Evolutionary conservation across 2,797 vertebrate species (phyloP), one percentile per base, ranked within the genome.

Genomic region (Botia almorhae): DNA sequence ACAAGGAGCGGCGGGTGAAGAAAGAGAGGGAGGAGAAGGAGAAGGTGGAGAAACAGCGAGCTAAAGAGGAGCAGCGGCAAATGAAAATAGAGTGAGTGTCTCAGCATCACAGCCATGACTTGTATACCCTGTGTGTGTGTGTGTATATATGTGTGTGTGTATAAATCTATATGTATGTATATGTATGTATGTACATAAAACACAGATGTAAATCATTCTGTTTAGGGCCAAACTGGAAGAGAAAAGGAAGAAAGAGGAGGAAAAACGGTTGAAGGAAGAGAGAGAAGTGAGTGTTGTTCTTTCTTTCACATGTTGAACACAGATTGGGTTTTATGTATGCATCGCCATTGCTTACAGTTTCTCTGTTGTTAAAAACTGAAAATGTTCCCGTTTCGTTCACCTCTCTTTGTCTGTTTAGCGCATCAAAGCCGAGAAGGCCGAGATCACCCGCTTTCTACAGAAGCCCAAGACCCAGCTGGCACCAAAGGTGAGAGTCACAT

Each of bases 221-320:
- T 83, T 33, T 61, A 99, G 97, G 89, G 97, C 97, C 1, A 99
- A 97, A 85, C 93, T 96, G 0, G 97, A 98, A 91, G 98, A 99
- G 82, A 99, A 98, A 86, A 93, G 96, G 13, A 99, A 97, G 88
- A 99, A 96, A 86, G 97, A 99, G 67, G 96, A 98, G 69, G 97
- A 98, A 84, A 99, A 98, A 89, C 94, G 95, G 86, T 90, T 96
- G 70, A 96, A 96, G 87, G 97, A 99, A 81, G 95, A 97, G 70
- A 98, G 97, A 84, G 98, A 99, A 90, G 97, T 97, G 88, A 91
- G 87, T 74, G 51, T 7, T 21, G 0, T 56, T 51, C 19, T 46
- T 17, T 7, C 29, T 19, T 46, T 68, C 23, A 39, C 21, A 7
- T 7, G 39, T 64, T 29, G 64, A 29, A 4, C 29, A 29, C 29